phyloP scores from a whole-genome alignment of 2,113 vertebrate genomes.

The Jaculus jaculus region DNA sequence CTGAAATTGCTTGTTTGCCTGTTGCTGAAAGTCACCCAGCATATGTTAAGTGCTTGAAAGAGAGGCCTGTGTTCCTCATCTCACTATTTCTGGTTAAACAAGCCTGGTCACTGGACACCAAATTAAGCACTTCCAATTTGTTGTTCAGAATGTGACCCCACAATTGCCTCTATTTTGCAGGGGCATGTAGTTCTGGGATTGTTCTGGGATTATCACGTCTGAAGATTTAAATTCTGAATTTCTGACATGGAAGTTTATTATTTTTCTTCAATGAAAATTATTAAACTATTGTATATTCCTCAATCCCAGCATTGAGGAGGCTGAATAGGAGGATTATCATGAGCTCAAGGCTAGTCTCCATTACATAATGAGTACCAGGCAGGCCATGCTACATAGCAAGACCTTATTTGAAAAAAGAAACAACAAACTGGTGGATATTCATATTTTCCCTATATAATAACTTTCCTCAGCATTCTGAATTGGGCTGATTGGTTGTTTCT shows the following conservation, averaged over 20 bases:
- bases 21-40: neutral
- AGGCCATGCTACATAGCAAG: neutral
- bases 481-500: neutral
- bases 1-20: constrained; percentile 23
- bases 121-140: neutral
- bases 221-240: neutral
- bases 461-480: neutral
- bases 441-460: neutral
- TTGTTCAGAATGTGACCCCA: constrained; percentile 1
- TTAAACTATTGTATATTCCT: neutral
- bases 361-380: neutral
- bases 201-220: neutral
- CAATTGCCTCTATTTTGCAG: neutral
- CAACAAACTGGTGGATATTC: no score
- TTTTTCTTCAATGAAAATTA: constrained; percentile 6
- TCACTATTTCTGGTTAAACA: neutral
- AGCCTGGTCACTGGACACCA: no score
- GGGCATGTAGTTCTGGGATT: neutral
- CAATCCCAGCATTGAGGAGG: neutral
- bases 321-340: neutral
- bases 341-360: neutral
- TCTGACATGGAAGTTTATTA: neutral
- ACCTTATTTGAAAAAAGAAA: neutral
- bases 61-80: neutral
- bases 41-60: neutral